Evolutionary conservation across 2,888 invertebrate genomes (phyloP).

Genomic region (Microctonus brassicae): DNA sequence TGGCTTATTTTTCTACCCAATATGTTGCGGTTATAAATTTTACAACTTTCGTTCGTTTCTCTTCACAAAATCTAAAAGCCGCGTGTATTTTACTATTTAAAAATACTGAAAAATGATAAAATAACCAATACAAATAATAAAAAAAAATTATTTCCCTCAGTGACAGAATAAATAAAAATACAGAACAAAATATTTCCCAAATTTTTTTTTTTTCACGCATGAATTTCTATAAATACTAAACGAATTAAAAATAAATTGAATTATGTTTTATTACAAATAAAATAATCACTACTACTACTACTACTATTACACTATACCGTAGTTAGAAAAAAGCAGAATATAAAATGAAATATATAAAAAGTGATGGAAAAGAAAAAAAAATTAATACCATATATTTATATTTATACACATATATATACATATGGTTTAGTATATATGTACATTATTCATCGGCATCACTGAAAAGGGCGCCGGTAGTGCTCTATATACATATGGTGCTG

Average conservation of each 20-base stretch:
- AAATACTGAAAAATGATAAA: background rate
- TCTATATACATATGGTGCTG: conserved; percentile 63
- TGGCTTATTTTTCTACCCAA: conserved; percentile 61
- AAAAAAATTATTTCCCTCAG: conserved; percentile 3
- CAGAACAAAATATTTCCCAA: too few species aligned
- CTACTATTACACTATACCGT: too few species aligned
- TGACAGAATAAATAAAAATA: background rate
- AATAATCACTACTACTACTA: too few species aligned
- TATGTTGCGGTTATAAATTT: conserved; percentile 67
- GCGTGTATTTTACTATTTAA: background rate
- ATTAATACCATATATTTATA: conserved; percentile 23
- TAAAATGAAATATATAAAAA: too few species aligned
- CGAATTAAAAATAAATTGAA: too few species aligned
- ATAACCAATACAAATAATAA: background rate
- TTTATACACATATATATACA: background rate
- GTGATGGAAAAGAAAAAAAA: conserved; percentile 27
- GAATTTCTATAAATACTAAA: background rate
- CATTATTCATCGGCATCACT: conserved; percentile 68
- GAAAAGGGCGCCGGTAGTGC: conserved; percentile 63
- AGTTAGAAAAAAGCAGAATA: too few species aligned
- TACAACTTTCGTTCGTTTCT: conserved; percentile 59
- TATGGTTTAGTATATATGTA: conserved; percentile 50
- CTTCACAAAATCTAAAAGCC: background rate
- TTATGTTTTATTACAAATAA: too few species aligned
- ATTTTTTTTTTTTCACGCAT: too few species aligned